phyloP scores from a whole-genome alignment of 2,113 vertebrate genomes.

The Chinchilla lanigera region DNA sequence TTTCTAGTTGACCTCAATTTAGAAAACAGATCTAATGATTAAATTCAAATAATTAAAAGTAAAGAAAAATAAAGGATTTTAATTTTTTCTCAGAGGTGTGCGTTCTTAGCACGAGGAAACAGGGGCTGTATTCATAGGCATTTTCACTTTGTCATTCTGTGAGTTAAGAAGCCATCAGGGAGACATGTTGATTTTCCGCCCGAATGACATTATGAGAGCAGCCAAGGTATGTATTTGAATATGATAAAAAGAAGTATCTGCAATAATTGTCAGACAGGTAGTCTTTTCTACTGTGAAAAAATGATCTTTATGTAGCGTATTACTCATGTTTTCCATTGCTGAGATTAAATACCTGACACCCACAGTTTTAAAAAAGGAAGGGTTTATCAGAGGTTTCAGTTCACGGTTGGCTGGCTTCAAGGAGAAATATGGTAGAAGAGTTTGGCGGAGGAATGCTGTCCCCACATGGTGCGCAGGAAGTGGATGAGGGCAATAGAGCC shows the following conservation, averaged over 20 bases:
- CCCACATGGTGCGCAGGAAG: not conserved
- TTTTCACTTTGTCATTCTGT: not conserved
- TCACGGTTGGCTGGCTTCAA: not conserved
- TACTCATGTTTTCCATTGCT: not conserved
- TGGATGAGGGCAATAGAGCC: not conserved
- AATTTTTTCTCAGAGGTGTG: slow-evolving; percentile 2
- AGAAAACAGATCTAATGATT: not conserved
- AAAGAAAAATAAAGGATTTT: not conserved
- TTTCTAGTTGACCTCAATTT: not conserved
- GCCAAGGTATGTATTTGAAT: not conserved
- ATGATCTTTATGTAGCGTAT: not conserved
- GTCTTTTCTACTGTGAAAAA: not conserved
- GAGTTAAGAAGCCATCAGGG: not conserved
- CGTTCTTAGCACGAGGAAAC: not conserved
- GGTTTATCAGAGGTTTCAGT: not conserved
- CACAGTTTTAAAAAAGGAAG: not conserved
- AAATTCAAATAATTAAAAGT: not conserved
- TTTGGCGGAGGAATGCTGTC: not conserved
- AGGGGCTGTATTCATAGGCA: not conserved
- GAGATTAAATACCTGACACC: not conserved
- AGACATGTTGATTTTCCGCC: not conserved
- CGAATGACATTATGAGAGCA: not conserved
- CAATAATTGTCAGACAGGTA: not conserved
- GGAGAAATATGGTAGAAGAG: not conserved
- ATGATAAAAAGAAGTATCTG: not conserved